These are phyloP conservation scores for Berghia stephanieae DNA, from an alignment of 1,140 invertebrate species.

Conservation along the genomic window DNA sequence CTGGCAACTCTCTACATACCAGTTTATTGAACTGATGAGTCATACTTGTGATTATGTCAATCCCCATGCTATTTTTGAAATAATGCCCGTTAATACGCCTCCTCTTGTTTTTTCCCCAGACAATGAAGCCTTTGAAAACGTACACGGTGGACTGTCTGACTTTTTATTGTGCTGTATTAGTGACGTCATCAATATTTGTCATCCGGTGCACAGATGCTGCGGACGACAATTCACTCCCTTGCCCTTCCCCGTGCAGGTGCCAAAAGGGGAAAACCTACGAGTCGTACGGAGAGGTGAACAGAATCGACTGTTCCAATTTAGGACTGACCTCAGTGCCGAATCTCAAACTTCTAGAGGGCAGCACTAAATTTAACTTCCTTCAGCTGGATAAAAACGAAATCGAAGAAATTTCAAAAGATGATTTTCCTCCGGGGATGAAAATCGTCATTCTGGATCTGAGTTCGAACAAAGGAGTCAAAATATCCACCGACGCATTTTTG, in stretches of 20 bases:
- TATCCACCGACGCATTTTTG: slow-evolving; percentile 3
- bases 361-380: slow-evolving; percentile 1
- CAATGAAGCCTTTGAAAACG: too few relatives aligned
- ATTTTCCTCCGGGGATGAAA: slow-evolving; percentile 8
- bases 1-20: too few relatives aligned
- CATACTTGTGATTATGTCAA: too few relatives aligned
- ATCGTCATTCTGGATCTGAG: slow-evolving; percentile 13
- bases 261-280: background rate
- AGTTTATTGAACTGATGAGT: too few relatives aligned
- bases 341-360: background rate
- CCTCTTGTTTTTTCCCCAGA: too few relatives aligned
- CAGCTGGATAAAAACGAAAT: slow-evolving; percentile 17
- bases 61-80: too few relatives aligned
- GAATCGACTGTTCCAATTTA: background rate
- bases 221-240: too few relatives aligned
- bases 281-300: background rate
- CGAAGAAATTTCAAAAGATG: background rate
- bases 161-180: too few relatives aligned
- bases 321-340: background rate
- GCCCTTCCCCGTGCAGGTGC: background rate
- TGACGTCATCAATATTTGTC: too few relatives aligned
- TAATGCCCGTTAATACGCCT: too few relatives aligned
- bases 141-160: too few relatives aligned
- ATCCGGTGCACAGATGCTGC: too few relatives aligned
- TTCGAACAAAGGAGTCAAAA: background rate